Percentiles rank a stretch among this genome's conserved stretches.
These are phyloP conservation scores for Apaloderma vittatum DNA, from an alignment of 2,113 vertebrate genomes.

Conservation along the genomic window DNA sequence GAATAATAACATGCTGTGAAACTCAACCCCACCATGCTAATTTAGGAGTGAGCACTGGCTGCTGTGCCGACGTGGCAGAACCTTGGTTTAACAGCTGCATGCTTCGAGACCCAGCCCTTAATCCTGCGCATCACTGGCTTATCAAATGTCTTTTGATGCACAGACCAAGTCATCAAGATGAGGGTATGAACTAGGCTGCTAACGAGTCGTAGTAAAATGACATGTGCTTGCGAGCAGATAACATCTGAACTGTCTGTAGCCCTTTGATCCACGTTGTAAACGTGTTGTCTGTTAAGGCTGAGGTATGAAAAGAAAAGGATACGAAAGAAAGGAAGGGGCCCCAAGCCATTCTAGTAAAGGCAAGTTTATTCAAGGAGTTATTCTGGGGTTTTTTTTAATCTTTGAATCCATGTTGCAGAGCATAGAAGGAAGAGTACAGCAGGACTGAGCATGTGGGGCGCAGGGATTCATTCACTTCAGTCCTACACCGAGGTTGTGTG, in stretches of 20 bases:
- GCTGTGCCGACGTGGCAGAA: background rate
- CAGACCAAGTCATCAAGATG: background rate
- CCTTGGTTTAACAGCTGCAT: background rate
- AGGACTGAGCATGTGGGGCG: accelerated
- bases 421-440: background rate
- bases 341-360: background rate
- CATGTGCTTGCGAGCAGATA: accelerated
- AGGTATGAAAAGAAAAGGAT: accelerated
- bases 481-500: background rate
- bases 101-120: background rate
- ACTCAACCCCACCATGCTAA: background rate
- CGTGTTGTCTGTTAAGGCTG: background rate
- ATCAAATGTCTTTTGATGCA: background rate
- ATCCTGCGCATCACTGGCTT: background rate
- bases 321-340: background rate
- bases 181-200: background rate
- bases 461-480: background rate
- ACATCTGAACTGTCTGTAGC: background rate
- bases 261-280: background rate
- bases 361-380: background rate
- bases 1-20: accelerated
- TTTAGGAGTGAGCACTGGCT: background rate
- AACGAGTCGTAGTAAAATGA: background rate
- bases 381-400: background rate
- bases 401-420: background rate